Evolutionary conservation across 2,797 vertebrate species (phyloP), one percentile per base, ranked within the genome.

Genomic region (Rhinogobio ventralis): DNA sequence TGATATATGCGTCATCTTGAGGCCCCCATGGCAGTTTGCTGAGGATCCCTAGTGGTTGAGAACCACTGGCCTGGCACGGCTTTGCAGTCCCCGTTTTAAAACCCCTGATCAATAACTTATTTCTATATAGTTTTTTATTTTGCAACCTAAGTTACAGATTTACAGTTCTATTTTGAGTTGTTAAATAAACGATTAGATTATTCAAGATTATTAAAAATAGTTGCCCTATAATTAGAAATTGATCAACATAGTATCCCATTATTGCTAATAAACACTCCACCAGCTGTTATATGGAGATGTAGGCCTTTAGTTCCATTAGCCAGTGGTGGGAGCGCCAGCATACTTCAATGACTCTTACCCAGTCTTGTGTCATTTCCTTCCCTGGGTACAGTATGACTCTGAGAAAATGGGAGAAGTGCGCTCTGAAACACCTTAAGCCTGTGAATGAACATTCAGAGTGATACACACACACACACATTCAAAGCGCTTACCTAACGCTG

Each of bases 291-390:
- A 75, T 25, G 53, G n/a, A 83, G 80, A 76, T 79, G 90, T 92
- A 91, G 88, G 91, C 93, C 92, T 94, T 55, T 8, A 74, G n/a
- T 62, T 81, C 53, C 42, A 68, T 20, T 49, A 68, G 62, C 46
- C 53, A 69, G 39, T 69, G 82, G n/a, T 84, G 82, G 69, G 77
- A 87, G 93, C 93, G 91, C 92, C 93, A 93, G 93, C 94, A 93
- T 92, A 93, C 88, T 91, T 91, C 91, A 92, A 91, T 93, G 91
- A 92, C 93, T 91, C 87, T 91, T 93, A 90, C 86, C 86, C 86
- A 87, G 83, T 84, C 89, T 92, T 93, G 90, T 93, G 93, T 94
- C 94, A 94, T 89, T 95, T 95, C 94, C 94, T 95, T 95, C 94
- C 94, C 92, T 89, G 89, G 30, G 90, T 88, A 87, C 88, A 88